Base-by-base conservation (phyloP, 53 echinoderm and acorn worm genomes). In the Holothuria scabra region DNA sequence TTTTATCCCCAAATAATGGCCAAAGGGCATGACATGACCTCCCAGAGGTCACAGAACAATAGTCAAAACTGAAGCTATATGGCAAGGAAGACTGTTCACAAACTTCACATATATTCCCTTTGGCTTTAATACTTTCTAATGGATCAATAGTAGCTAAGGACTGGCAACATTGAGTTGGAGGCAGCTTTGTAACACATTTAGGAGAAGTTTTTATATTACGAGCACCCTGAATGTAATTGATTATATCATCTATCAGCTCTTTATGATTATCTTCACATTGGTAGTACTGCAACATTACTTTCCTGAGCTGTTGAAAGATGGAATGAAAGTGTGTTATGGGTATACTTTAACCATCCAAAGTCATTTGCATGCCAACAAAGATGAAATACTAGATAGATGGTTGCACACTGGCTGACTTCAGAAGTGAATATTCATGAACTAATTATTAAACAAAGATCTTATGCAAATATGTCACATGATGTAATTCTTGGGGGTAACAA, bases 91-190 rank as follows among this genome's bases (percentile, higher is more conserved):
- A 37, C 28, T 91, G 88, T 61, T 95, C 95, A 56, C 95, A 95
- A 14, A 95, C 89, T 46, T 92, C 86, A 56, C 95, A 95, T 37
- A 95, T 85, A 12, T 95, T 95, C 0, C 92, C 89, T 28, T 86
- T 83, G 24, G 79, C 71, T 18, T 56, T 71, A 24, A 89, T 59
- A 12, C 86, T 67, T 60, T 86, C 86, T 1, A 84, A 85, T 20
- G 84, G 66, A 31, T 85, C 85, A 30, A 83, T 22, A 35, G 66
- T 83, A 23, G 88, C 92, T 13, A 95, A 61, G 6, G 95, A 92
- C 79, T 95, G 95, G 69, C 95, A 95, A 71, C 92, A 95, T 20
- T 87, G 88, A 49, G 78, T 87, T 0, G 44, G 69, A 37, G 12
- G 14, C 19, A 20, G 12, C 16, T 34, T 33, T 34, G 34, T 34